Percentiles rank a stretch among this genome's conserved stretches.
Evolutionary conservation across 1,140 invertebrate genomes (phyloP).

Genomic region (Drosophila sturtevanti): DNA sequence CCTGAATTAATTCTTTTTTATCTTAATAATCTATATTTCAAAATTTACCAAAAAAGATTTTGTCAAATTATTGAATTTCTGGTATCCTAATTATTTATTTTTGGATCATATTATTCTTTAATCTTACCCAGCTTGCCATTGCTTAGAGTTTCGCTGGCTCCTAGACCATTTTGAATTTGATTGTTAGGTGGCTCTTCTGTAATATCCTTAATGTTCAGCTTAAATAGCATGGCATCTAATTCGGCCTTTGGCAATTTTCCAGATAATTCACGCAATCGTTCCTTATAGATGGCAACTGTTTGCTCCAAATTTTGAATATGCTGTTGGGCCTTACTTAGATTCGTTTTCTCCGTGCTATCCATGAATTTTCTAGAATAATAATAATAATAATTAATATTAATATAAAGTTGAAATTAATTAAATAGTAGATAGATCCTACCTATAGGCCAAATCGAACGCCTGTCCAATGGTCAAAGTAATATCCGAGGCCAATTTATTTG

Average conservation of each 20-base stretch:
- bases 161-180: slow-evolving; percentile 50
- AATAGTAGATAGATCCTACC: slow-evolving; percentile 78
- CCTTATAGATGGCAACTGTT: slow-evolving; percentile 84
- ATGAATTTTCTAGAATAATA: slow-evolving; percentile 66
- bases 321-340: slow-evolving; percentile 84
- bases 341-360: slow-evolving; percentile 83
- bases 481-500: slow-evolving; percentile 97
- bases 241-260: slow-evolving; percentile 79
- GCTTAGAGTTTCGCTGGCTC: slow-evolving; percentile 46
- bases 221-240: slow-evolving; percentile 73
- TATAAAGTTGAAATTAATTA: too few species aligned
- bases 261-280: slow-evolving; percentile 83
- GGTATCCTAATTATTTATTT: too few species aligned
- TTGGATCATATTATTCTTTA: neutral
- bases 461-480: slow-evolving; percentile 98
- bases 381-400: neutral
- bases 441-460: slow-evolving; percentile 98
- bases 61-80: too few species aligned
- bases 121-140: slow-evolving; percentile 72
- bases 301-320: slow-evolving; percentile 84
- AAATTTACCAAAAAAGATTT: too few species aligned
- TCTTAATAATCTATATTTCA: neutral
- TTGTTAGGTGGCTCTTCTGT: slow-evolving; percentile 60
- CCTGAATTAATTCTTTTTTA: too few species aligned
- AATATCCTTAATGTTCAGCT: slow-evolving; percentile 78